These are phyloP conservation scores for Cryptocheilus praepositus DNA, from an alignment of 2,888 invertebrate genomes.

Conservation along the genomic window DNA sequence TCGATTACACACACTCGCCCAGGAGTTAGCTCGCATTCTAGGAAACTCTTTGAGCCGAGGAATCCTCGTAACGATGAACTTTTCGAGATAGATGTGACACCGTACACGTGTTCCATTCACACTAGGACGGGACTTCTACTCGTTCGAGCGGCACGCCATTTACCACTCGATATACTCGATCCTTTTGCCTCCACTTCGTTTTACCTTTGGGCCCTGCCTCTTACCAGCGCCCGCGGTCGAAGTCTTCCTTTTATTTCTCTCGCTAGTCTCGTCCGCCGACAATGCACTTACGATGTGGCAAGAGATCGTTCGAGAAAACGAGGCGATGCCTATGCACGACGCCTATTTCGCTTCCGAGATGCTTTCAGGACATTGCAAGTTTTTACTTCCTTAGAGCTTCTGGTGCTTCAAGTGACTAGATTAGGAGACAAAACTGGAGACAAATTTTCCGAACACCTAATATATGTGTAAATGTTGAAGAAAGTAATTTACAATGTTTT, in stretches of 20 bases:
- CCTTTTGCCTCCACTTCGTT: constrained; percentile 27
- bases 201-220: neutral
- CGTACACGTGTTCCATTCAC: constrained; percentile 56
- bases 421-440: too few species aligned
- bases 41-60: constrained; percentile 51
- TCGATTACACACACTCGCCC: constrained; percentile 58
- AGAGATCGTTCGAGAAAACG: neutral
- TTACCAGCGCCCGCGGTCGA: neutral
- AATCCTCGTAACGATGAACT: constrained; percentile 51
- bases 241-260: constrained; percentile 2
- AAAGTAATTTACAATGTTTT: too few species aligned
- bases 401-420: too few species aligned
- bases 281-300: too few species aligned
- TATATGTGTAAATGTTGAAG: too few species aligned
- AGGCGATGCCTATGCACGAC: constrained; percentile 1
- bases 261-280: neutral
- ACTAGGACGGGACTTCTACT: constrained; percentile 18
- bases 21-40: constrained; percentile 48
- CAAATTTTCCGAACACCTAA: too few species aligned
- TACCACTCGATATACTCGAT: constrained; percentile 30
- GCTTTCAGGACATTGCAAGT: too few species aligned
- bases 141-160: constrained; percentile 14
- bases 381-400: too few species aligned
- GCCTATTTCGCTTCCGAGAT: neutral
- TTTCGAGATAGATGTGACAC: constrained; percentile 55